Percentiles rank a stretch among this genome's conserved stretches.
Evolutionary conservation across 2,113 vertebrate genomes (phyloP).

Genomic region (Alosa alosa): DNA sequence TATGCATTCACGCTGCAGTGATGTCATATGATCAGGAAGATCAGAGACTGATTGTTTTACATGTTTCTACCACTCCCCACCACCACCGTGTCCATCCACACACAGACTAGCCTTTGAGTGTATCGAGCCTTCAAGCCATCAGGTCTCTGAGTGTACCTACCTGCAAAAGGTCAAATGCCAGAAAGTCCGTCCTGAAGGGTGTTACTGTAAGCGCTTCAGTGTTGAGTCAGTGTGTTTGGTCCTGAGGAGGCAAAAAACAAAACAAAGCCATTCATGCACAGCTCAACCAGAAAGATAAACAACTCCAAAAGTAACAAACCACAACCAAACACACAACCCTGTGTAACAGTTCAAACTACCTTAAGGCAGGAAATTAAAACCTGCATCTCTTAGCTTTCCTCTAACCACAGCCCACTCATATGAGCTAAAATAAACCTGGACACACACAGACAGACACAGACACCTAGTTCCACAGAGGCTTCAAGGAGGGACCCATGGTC

Average conservation of each 20-base stretch:
- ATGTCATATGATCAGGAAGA: background rate
- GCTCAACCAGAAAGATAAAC: background rate
- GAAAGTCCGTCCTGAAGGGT: constrained; percentile 79
- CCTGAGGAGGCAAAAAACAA: constrained; percentile 47
- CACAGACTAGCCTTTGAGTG: constrained; percentile 7
- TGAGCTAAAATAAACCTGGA: background rate
- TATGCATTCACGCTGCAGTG: background rate
- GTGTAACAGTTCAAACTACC: too few relatives aligned
- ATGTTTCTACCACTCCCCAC: background rate
- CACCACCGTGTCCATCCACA: background rate
- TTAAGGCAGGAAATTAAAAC: too few relatives aligned
- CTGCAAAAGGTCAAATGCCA: constrained; percentile 82
- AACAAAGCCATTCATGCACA: background rate
- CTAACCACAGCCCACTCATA: too few relatives aligned
- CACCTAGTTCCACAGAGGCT: background rate
- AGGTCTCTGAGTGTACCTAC: constrained; percentile 51
- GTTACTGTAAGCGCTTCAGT: constrained; percentile 76
- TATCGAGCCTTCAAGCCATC: too few relatives aligned
- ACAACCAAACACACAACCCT: constrained; percentile 8
- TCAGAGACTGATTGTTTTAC: background rate
- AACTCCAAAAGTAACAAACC: background rate
- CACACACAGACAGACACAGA: background rate
- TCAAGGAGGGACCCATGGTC: background rate
- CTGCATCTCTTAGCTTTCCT: too few relatives aligned
- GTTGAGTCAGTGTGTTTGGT: constrained; percentile 67